Evolutionary conservation across 92 coral and sea anemone species (phyloP).

Genomic region (Palythoa grandiflora): DNA sequence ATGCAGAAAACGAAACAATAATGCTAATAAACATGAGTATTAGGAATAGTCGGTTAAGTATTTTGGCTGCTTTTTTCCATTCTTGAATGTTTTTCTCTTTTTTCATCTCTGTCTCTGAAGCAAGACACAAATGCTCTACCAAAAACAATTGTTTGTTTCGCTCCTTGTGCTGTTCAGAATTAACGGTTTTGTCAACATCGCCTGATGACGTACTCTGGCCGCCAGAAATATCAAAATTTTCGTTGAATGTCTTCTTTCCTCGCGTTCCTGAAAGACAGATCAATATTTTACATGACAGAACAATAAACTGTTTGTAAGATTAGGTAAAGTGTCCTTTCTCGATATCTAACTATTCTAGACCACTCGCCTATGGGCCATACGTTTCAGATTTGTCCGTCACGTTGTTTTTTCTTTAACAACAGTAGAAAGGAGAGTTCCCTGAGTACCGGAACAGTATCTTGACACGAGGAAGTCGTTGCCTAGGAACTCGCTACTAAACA

Average conservation of each 20-base stretch:
- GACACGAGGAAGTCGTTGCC: too few species aligned
- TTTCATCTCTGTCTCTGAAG: conserved; percentile 48
- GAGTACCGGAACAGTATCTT: too few species aligned
- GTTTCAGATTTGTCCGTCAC: too few species aligned
- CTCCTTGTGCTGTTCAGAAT: neutral
- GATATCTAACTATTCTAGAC: too few species aligned
- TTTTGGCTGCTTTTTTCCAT: conserved; percentile 88
- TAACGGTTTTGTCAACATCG: neutral
- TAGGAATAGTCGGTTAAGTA: conserved; percentile 77
- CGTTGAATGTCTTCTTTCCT: neutral
- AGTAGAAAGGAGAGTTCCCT: too few species aligned
- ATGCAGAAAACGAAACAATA: conserved; percentile 63
- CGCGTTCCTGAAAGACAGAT: neutral
- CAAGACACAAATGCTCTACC: conserved; percentile 30
- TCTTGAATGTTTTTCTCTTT: conserved; percentile 70
- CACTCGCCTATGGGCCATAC: too few species aligned
- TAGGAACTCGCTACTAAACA: too few species aligned
- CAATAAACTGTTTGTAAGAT: too few species aligned
- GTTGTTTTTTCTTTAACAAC: too few species aligned
- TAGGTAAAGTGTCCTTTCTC: too few species aligned
- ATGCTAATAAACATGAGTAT: conserved; percentile 76
- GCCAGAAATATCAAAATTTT: neutral
- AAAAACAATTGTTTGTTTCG: neutral
- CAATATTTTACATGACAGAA: too few species aligned
- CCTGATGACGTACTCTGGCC: neutral